Base-by-base conservation (phyloP, 2,113 vertebrate genomes). In the Burhinus oedicnemus region DNA sequence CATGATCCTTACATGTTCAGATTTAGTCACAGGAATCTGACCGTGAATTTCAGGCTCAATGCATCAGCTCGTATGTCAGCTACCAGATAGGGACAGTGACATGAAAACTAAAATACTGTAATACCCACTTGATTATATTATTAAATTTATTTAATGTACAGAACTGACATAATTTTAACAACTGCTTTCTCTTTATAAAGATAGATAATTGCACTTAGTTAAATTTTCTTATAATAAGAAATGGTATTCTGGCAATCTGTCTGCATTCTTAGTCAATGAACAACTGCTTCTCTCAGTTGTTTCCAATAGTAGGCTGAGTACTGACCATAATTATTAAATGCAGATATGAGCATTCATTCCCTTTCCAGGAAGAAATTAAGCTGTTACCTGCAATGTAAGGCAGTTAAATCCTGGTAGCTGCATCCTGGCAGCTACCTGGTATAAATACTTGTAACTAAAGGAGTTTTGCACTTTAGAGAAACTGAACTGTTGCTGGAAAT, bases 1-100 rank as follows among this genome's bases (percentile, higher is more conserved):
- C 99, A 99, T 99, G 97, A 90, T 94, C 97, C 76, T 94, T 79
- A 90, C 80, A 94, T 97, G 94, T 92, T 90, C 71, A 52, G 87
- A 66, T 62, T 76, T 44, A 52, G 72, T 30, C 45, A 7, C 89
- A 71, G 76, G 34, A 79, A 94, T 88, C 72, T 38, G 27, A 65
- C 68, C 77, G 54, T 47, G 88, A 95, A 69, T 44, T 83, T 65
- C 70, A 75, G 78, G 75, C 27, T 92, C 86, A 58, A 25, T 27
- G 66, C 58, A 42, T 44, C 74, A 64, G 72, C 5, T 2, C 29
- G 30, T 32, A 38, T 45, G 44, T 12, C 52, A 91, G 68, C 90
- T 95, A 70, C 64, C 44, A 61, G 20, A 68, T 10, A 6, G 51
- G 55, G 38, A 93, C 45, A 64, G 32, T 22, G 30, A 57, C 0